Percentiles rank a stretch among this genome's conserved stretches.
Evolutionary conservation across 2,797 vertebrate genomes (phyloP).

Genomic region (Fistularia tabacaria): DNA sequence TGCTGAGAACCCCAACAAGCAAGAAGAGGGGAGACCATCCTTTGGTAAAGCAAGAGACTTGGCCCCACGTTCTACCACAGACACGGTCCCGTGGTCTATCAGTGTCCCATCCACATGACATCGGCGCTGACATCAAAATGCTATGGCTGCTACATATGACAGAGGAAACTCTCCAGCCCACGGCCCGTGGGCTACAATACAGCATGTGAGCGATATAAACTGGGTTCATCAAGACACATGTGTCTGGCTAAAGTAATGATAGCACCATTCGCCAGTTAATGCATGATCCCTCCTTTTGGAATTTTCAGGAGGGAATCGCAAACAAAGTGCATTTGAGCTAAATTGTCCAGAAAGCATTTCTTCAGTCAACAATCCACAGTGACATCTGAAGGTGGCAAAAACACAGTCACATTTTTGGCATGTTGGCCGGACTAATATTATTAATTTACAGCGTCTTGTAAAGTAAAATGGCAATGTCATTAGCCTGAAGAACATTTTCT

Average conservation of each 20-base stretch:
- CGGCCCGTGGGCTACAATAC: slow-evolving; percentile 56
- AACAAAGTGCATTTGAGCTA: slow-evolving; percentile 74
- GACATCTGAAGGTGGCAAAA: slow-evolving; percentile 39
- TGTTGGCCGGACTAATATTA: slow-evolving; percentile 39
- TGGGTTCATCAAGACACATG: slow-evolving; percentile 36
- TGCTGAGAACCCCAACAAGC: slow-evolving; percentile 25
- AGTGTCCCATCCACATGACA: slow-evolving; percentile 56
- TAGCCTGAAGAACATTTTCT: slow-evolving; percentile 1
- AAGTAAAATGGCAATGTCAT: neutral
- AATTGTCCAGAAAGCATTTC: slow-evolving; percentile 57
- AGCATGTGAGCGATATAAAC: slow-evolving; percentile 58
- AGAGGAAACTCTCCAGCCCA: slow-evolving; percentile 28
- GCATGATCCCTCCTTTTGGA: slow-evolving; percentile 35
- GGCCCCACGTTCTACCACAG: slow-evolving; percentile 52
- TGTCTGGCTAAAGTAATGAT: slow-evolving; percentile 52
- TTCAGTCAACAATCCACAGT: slow-evolving; percentile 60
- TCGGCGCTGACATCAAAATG: slow-evolving; percentile 69
- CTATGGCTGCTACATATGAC: slow-evolving; percentile 68
- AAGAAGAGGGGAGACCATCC: slow-evolving; percentile 45
- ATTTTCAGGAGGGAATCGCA: slow-evolving; percentile 31
- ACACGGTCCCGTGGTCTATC: slow-evolving; percentile 30
- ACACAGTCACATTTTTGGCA: slow-evolving; percentile 61
- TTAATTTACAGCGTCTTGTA: slow-evolving; percentile 13
- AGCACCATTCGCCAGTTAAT: slow-evolving; percentile 73
- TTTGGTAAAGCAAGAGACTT: slow-evolving; percentile 68